Percentiles rank a stretch among this genome's conserved stretches.
Evolutionary conservation across 2,888 invertebrate genomes (phyloP).

Genomic region (Macrophya alboannulata): DNA sequence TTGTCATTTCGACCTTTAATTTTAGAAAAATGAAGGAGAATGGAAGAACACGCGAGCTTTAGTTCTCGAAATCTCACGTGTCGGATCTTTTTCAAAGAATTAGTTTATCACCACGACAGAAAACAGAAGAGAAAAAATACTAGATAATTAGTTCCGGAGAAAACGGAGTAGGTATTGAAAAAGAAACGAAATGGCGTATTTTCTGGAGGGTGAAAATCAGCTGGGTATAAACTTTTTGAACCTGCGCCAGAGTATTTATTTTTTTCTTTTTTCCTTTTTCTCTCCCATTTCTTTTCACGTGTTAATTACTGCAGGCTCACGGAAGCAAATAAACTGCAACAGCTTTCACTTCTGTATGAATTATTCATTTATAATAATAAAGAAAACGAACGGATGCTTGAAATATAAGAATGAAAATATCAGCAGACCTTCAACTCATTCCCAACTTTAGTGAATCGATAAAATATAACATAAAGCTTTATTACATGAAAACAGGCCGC

Average conservation of each 20-base stretch:
- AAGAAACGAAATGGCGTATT: not conserved
- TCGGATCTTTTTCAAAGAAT: too few relatives aligned
- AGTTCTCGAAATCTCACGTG: not conserved
- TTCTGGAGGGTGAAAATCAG: not conserved
- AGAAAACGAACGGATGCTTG: not conserved
- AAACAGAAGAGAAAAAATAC: not conserved
- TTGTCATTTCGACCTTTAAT: not conserved
- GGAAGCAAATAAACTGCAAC: not conserved
- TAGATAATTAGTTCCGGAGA: not conserved
- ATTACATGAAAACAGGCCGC: conserved; percentile 31
- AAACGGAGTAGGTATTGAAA: conserved; percentile 1
- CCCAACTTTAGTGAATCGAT: conserved; percentile 1
- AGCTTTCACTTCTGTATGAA: conserved; percentile 38
- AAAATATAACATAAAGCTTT: conserved; percentile 33
- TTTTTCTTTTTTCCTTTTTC: not conserved
- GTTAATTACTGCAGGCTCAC: not conserved
- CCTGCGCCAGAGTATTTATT: not conserved
- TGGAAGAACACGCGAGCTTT: not conserved
- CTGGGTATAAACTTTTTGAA: not conserved
- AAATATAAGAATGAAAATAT: conserved; percentile 10
- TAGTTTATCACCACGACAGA: not conserved
- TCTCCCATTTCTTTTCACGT: not conserved
- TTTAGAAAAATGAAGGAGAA: not conserved
- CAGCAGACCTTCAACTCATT: not conserved
- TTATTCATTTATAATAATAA: not conserved